These are phyloP conservation scores for Gasteruption jaculator DNA, from an alignment of 2,888 invertebrate species.

Conservation along the genomic window DNA sequence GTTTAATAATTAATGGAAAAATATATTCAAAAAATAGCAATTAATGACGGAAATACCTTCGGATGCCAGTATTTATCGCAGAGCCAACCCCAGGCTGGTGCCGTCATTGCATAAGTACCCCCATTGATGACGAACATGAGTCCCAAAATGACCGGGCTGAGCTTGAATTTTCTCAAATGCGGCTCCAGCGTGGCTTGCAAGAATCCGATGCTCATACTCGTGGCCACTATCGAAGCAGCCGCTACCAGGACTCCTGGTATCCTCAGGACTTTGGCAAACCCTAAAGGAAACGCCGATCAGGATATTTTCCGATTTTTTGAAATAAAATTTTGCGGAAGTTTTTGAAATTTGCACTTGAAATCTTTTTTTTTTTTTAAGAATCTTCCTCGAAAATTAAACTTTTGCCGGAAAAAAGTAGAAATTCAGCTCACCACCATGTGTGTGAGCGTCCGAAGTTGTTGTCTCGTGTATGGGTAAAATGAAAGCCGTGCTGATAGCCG, in stretches of 20 bases:
- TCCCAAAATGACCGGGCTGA: conserved; percentile 69
- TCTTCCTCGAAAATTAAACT: conserved; percentile 51
- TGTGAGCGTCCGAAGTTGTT: conserved; percentile 54
- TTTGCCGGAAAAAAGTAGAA: not conserved
- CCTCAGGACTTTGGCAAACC: conserved; percentile 62
- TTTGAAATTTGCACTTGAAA: no score
- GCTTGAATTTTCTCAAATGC: conserved; percentile 70
- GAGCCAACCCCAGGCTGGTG: conserved; percentile 77
- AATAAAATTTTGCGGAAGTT: conserved; percentile 5
- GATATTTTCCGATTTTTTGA: no score
- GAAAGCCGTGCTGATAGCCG: conserved; percentile 70
- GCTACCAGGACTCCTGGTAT: conserved; percentile 74
- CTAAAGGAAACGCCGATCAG: conserved; percentile 53
- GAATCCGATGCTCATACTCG: conserved; percentile 81
- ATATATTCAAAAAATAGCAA: not conserved
- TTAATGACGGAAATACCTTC: conserved; percentile 51
- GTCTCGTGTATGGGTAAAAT: conserved; percentile 65
- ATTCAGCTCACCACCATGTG: no score
- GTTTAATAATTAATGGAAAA: conserved; percentile 1
- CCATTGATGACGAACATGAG: conserved; percentile 83
- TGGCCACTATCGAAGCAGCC: conserved; percentile 68
- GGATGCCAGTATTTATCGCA: conserved; percentile 68
- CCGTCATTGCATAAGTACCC: conserved; percentile 72
- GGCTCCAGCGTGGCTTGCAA: conserved; percentile 85
- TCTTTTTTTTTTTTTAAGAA: conserved; percentile 51